Evolutionary conservation across 2,888 invertebrate genomes (phyloP).

Genomic region (Drosophila paramelanica): DNA sequence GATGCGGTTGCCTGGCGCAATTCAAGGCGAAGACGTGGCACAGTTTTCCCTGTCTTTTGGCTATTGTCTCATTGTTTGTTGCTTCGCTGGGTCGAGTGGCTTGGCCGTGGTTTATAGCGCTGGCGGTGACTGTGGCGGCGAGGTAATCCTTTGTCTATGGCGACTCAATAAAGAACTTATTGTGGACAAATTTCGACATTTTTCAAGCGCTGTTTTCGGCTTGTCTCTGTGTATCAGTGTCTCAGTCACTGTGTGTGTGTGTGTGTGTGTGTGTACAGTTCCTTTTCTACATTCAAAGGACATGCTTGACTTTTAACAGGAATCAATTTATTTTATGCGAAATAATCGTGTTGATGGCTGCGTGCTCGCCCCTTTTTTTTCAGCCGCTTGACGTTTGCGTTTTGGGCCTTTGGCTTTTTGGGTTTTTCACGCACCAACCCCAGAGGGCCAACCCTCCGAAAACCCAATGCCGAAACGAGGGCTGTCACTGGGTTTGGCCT

Average conservation of each 20-base stretch:
- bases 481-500: slow-evolving; percentile 66
- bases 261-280: slow-evolving; percentile 34
- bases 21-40: slow-evolving; percentile 68
- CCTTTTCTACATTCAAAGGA: slow-evolving; percentile 56
- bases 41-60: slow-evolving; percentile 59
- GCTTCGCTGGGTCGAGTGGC: slow-evolving; percentile 58
- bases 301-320: slow-evolving; percentile 82
- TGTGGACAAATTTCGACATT: slow-evolving; percentile 83
- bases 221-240: slow-evolving; percentile 47
- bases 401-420: slow-evolving; percentile 46
- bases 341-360: slow-evolving; percentile 84
- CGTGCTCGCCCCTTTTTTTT: slow-evolving; percentile 83
- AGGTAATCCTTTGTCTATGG: slow-evolving; percentile 73
- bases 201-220: slow-evolving; percentile 68
- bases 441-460: slow-evolving; percentile 56
- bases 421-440: slow-evolving; percentile 60
- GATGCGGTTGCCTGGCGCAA: slow-evolving; percentile 54
- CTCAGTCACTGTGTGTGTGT: slow-evolving; percentile 19
- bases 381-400: slow-evolving; percentile 46
- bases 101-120: slow-evolving; percentile 71
- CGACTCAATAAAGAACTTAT: slow-evolving; percentile 81
- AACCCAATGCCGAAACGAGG: slow-evolving; percentile 48
- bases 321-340: slow-evolving; percentile 84
- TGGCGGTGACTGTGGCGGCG: slow-evolving; percentile 40
- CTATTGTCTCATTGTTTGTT: slow-evolving; percentile 62